Evolutionary conservation across 2,888 invertebrate species (phyloP), one percentile per base, ranked within the genome.

Genomic region (Dasysyrphus albostriatus): DNA sequence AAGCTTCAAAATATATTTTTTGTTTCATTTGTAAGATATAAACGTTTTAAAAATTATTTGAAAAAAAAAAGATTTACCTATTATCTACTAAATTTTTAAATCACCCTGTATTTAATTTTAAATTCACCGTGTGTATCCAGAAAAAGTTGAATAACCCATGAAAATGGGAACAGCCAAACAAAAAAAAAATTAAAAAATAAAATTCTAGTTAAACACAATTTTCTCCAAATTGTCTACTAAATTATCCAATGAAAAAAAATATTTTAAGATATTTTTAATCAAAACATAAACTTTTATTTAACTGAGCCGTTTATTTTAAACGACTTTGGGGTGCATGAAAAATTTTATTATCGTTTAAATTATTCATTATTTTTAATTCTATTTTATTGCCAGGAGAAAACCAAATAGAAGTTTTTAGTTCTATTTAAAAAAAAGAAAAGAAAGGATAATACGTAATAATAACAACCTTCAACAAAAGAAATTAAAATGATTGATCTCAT

Each of bases 251-350:
- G 19, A 44, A 63, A 49, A 34, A 49, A 8, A 19, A 8, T 67
- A 67, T 67, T 67, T 67, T 67, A 24, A 67, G 67, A 67, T 34
- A 49, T 63, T 63, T 32, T 44, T 16, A 29, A 42, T 29, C 14
- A 37, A 49, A 67, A 67, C 19, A 67, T 67, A 49, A 67, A 67
- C 67, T 49, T 67, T 65, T 34, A 47, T 47, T 65, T 12, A 65
- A 47, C 65, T 12, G 65, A 47, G 16, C 34, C 47, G 44, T 47
- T 65, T 65, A 47, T 34, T 44, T 65, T 47, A 47, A 65, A 32
- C 32, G 34, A 24, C 39, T 39, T 8, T 42, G 42, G 49, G 16
- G 47, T 65, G 32, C 6, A 65, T 65, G 47, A 34, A 16, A 47
- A 47, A 47, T 47, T 24, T 24, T 12, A 65, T 47, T 32, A 65